phyloP scores from a whole-genome alignment of 2,797 vertebrate genomes.

The Psittacula derbiana region DNA sequence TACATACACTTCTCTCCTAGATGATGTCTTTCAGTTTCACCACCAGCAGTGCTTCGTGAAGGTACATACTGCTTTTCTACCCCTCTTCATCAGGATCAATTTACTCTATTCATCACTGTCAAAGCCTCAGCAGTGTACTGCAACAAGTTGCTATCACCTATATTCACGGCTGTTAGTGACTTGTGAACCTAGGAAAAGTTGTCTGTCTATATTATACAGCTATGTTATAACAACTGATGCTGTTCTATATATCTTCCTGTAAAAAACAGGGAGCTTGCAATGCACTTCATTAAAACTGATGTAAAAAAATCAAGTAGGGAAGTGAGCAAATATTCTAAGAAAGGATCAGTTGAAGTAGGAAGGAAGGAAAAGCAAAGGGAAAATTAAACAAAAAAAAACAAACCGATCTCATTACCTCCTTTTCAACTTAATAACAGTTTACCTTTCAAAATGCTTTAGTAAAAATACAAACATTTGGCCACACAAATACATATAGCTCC shows the following conservation, averaged over 20 bases:
- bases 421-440: background rate
- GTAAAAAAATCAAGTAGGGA: background rate
- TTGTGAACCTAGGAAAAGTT: background rate
- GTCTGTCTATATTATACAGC: background rate
- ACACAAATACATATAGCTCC: background rate
- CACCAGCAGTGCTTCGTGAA: background rate
- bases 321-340: background rate
- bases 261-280: background rate
- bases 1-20: background rate
- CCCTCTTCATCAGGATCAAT: background rate
- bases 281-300: background rate
- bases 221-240: background rate
- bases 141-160: background rate
- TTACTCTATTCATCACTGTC: background rate
- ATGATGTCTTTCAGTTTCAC: background rate
- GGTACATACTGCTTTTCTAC: background rate
- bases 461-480: background rate
- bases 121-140: background rate
- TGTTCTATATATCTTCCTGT: background rate
- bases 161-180: background rate
- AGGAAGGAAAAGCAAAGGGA: background rate
- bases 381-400: background rate
- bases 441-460: background rate
- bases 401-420: background rate
- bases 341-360: background rate